These are phyloP conservation scores for Balearica regulorum DNA, from an alignment of 2,797 vertebrate genomes.

Conservation along the genomic window DNA sequence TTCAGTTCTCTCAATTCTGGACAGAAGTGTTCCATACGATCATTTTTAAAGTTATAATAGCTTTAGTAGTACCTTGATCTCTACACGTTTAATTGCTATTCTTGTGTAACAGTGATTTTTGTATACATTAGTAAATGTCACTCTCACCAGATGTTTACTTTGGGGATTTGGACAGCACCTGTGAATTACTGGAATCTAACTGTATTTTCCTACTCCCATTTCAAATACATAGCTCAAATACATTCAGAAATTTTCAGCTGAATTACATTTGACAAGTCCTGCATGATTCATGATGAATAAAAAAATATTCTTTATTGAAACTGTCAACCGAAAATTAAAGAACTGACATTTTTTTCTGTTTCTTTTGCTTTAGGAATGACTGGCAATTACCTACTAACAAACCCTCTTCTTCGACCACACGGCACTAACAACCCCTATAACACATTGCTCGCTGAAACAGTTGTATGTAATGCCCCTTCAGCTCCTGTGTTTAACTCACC, in stretches of 20 bases:
- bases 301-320: slow-evolving; percentile 68
- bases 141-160: slow-evolving; percentile 77
- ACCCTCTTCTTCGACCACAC: slow-evolving; percentile 99
- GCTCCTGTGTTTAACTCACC: slow-evolving; percentile 99
- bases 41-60: slow-evolving; percentile 63
- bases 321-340: slow-evolving; percentile 72
- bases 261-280: slow-evolving; percentile 68
- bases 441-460: slow-evolving; percentile 99
- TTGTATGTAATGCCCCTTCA: slow-evolving; percentile 99
- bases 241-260: slow-evolving; percentile 63
- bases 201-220: slow-evolving; percentile 66
- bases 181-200: slow-evolving; percentile 73
- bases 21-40: slow-evolving; percentile 37
- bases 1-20: slow-evolving; percentile 59
- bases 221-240: slow-evolving; percentile 73
- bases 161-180: slow-evolving; percentile 76
- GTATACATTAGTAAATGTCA: slow-evolving; percentile 79
- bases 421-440: slow-evolving; percentile 99
- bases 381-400: slow-evolving; percentile 99
- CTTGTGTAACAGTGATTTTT: slow-evolving; percentile 75
- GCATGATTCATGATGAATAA: slow-evolving; percentile 49
- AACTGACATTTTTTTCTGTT: slow-evolving; percentile 81
- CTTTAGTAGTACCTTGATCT: slow-evolving; percentile 66
- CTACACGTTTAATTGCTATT: slow-evolving; percentile 73
- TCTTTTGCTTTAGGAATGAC: slow-evolving; percentile 98